Percentiles rank a stretch among this genome's conserved stretches.
These are phyloP conservation scores for Parasteatoda lunata DNA, from an alignment of 2,888 invertebrate species.

Conservation along the genomic window DNA sequence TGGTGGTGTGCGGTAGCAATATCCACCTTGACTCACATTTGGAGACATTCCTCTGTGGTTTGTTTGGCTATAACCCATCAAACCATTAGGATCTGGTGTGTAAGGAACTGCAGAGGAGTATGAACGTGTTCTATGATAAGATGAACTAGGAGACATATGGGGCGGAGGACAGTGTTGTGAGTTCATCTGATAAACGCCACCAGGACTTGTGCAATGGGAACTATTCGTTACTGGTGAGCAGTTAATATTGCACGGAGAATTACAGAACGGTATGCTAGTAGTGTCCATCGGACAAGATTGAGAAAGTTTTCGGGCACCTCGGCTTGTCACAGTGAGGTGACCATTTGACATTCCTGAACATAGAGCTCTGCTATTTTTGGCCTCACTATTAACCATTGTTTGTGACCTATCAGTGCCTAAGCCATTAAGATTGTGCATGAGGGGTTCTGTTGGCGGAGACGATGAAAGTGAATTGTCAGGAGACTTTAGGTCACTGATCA, in stretches of 20 bases:
- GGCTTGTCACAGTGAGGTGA: slow-evolving; percentile 21
- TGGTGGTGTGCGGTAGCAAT: slow-evolving; percentile 67
- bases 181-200: slow-evolving; percentile 45
- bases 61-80: slow-evolving; percentile 52
- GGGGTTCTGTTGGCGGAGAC: slow-evolving; percentile 62
- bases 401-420: slow-evolving; percentile 55
- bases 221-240: slow-evolving; percentile 44
- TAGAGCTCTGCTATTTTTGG: slow-evolving; percentile 23
- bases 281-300: slow-evolving; percentile 62
- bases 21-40: slow-evolving; percentile 45
- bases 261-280: slow-evolving; percentile 51
- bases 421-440: slow-evolving; percentile 40
- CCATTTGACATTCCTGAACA: slow-evolving; percentile 50
- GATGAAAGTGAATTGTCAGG: slow-evolving; percentile 59
- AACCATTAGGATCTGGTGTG: slow-evolving; percentile 47
- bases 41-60: slow-evolving; percentile 65
- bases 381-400: slow-evolving; percentile 17
- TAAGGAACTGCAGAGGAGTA: slow-evolving; percentile 53
- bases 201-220: slow-evolving; percentile 57
- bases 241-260: slow-evolving; percentile 63
- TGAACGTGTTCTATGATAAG: slow-evolving; percentile 53
- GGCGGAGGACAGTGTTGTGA: slow-evolving; percentile 52
- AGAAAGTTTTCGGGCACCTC: slow-evolving; percentile 48
- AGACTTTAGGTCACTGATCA: slow-evolving; percentile 44
- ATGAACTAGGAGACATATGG: slow-evolving; percentile 58